Base-by-base conservation (phyloP, 2,797 vertebrate species). In the Peromyscus aztecus region DNA sequence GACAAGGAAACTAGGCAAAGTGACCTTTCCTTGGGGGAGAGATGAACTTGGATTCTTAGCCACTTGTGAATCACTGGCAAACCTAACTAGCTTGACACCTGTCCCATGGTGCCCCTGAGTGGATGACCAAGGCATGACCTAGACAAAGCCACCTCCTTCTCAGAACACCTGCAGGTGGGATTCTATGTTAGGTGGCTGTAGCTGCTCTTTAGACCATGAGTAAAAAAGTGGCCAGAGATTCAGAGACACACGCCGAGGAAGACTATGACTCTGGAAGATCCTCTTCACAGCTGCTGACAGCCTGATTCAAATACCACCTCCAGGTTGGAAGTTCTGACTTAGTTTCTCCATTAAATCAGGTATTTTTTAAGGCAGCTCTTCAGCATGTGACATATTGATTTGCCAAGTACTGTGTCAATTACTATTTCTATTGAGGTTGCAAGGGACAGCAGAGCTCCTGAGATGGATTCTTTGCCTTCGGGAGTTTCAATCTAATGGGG, bases 1-100 rank as follows among this genome's bases (percentile, higher is more conserved):
- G 55, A 91, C 86, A 69, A 90, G 75, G 81, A 69, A 73, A 91
- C 59, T 65, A 61, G 89, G 91, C 80, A 96, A 97, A 96, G 80
- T 93, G 94, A 94, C 83, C 94, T 96, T 97, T 95, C 71, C 85
- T 14, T 6, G 34, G 75, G 80, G 63, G 6, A 96, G 49, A 94
- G 89, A 73, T 19, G 65, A 95, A 94, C 65, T 96, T 92, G 37
- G 71, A 92, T 94, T 95, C 57, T 40, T 34, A 61, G 40, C 27
- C 78, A 11, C 71, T 61, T 7, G 19, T 92, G 43, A 95, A 84
- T 96, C 78, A 80, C 46, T 31, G 57, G 61, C 5, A 9, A 86
- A 49, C 3, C 43, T 49, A 73, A 7, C 4, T 12, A 65, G 57
- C 82, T 85, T 14, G 59, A 27, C 13, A 3, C n/a, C 13, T 6